These are phyloP conservation scores for Erethizon dorsatum DNA, from an alignment of 2,797 vertebrate species.

Conservation along the genomic window DNA sequence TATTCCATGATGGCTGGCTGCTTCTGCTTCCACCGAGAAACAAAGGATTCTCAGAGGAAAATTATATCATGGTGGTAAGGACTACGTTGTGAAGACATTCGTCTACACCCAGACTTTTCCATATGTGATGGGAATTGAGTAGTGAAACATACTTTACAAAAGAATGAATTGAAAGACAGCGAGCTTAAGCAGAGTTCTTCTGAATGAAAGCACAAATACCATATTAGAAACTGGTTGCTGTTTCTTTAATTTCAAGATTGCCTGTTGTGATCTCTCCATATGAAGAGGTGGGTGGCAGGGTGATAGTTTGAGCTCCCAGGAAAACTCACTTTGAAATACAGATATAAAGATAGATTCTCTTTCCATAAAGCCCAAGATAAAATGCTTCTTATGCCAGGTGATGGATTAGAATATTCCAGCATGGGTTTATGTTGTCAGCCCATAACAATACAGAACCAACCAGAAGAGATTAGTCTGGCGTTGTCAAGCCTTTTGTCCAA, in stretches of 20 bases:
- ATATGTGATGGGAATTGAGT: background rate
- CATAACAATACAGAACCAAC: slow-evolving; percentile 87
- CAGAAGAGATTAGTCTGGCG: slow-evolving; percentile 90
- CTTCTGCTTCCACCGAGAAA: slow-evolving; percentile 37
- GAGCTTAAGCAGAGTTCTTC: background rate
- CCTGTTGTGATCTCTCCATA: slow-evolving; percentile 74
- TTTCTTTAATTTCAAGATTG: slow-evolving; percentile 63
- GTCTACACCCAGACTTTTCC: background rate
- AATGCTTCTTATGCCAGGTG: slow-evolving; percentile 87
- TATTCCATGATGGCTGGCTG: background rate
- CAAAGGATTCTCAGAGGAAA: background rate
- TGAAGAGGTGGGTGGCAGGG: slow-evolving; percentile 69
- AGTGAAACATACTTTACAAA: background rate
- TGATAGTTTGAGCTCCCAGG: slow-evolving; percentile 76
- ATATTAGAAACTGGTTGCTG: background rate
- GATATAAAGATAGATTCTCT: slow-evolving; percentile 80
- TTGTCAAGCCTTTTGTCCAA: slow-evolving; percentile 89
- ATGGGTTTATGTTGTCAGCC: slow-evolving; percentile 90
- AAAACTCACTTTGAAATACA: slow-evolving; percentile 87
- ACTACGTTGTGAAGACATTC: background rate
- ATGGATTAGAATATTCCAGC: slow-evolving; percentile 89
- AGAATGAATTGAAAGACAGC: background rate
- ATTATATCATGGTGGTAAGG: background rate
- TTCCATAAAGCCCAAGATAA: slow-evolving; percentile 81
- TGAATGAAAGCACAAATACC: background rate